Percentiles rank a stretch among this genome's conserved stretches.
Evolutionary conservation across 2,888 invertebrate genomes (phyloP).

Genomic region (Eledone cirrhosa): DNA sequence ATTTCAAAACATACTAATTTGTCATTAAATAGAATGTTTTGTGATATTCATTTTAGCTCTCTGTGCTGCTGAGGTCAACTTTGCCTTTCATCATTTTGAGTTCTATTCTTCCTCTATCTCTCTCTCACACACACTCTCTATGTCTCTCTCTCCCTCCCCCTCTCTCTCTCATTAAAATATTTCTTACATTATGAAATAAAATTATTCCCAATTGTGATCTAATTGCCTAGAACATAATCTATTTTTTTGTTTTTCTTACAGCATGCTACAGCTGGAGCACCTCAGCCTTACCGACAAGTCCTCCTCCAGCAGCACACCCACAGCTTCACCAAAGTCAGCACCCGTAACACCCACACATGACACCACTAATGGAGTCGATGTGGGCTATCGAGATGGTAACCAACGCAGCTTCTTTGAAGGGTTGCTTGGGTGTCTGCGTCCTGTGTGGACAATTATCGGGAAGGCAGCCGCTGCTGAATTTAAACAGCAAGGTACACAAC

Average conservation of each 20-base stretch:
- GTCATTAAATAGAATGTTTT: no score
- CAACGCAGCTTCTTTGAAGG: constrained; percentile 70
- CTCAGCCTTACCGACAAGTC: constrained; percentile 55
- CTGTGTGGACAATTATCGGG: constrained; percentile 86
- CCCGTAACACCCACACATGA: constrained; percentile 57
- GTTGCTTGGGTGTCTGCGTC: constrained; percentile 86
- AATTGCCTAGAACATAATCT: neutral
- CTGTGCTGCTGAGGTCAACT: no score
- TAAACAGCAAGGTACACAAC: constrained; percentile 57
- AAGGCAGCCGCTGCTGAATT: constrained; percentile 71
- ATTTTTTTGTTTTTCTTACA: constrained; percentile 41
- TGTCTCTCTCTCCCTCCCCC: no score
- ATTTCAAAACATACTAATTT: no score
- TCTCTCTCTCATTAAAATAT: no score
- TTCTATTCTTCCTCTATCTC: no score
- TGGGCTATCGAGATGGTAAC: constrained; percentile 52
- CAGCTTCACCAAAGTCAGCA: constrained; percentile 57
- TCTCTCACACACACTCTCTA: no score
- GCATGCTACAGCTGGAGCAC: constrained; percentile 64
- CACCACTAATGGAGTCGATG: constrained; percentile 51
- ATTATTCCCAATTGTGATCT: no score
- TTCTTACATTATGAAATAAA: no score
- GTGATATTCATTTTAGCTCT: no score
- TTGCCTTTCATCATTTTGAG: no score
- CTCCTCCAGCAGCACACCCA: constrained; percentile 45